Evolutionary conservation across 1,140 invertebrate species (phyloP), one percentile per base, ranked within the genome.

Genomic region (Magallana ariakensis): DNA sequence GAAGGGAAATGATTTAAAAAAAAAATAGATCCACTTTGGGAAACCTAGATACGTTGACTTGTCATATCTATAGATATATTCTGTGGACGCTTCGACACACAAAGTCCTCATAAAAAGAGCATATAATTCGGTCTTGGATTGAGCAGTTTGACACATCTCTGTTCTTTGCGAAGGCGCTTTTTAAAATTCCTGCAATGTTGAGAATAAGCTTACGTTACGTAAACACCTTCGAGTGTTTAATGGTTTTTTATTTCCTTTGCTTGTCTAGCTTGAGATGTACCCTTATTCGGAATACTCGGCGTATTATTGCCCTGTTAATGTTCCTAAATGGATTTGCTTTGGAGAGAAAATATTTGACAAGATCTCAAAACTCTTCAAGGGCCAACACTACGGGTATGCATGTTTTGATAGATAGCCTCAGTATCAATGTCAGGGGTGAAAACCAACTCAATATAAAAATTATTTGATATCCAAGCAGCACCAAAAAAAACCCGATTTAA

Each of bases 121-220:
- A 46, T 4, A 46, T 46, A 46, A 46, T 46, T 2, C 33, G 33
- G 33, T 46, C 33, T 46, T 46, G 10, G 66, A 26, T 11, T 26
- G 66, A 26, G 22, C 19, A 26, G 33, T 10, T 75, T 19, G 22
- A 75, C 22, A 75, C 66, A 46, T 75, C 13, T 26, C 22, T 75
- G 22, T 60, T n/a, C 58, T 16, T 60, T 33, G 66, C 33, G 22
- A 26, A 26, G 66, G 33, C 26, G 66, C 66, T 75, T 75, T 75
- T 46, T 75, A 75, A 46, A 75, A 75, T 62, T 75, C 66, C 66
- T 75, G 66, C 22, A 75, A 75, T 75, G 66, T 75, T 13, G 66
- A 22, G 66, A 60, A 75, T 26, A 13, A 75, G 33, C 33, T 75
- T 75, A 75, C 66, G 33, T 75, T 75, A 75, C 66, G 66, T 75